Evolutionary conservation across 2,113 vertebrate genomes (phyloP).

Genomic region (Dasypus novemcinctus): DNA sequence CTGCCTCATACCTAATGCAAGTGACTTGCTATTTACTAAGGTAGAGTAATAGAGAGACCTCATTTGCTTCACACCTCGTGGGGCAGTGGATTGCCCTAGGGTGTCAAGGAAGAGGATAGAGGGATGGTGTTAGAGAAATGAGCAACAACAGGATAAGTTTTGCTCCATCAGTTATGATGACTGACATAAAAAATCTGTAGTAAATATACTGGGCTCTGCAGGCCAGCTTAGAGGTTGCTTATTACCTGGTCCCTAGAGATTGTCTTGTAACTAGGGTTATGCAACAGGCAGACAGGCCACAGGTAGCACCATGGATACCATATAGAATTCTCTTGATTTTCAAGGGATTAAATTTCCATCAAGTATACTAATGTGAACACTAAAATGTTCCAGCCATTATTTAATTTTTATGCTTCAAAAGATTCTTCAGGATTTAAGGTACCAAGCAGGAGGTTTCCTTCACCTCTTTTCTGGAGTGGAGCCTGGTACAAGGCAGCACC

Average conservation of each 20-base stretch:
- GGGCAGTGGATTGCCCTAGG: not conserved
- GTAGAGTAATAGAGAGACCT: not conserved
- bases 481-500: not conserved
- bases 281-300: not conserved
- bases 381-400: not conserved
- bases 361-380: not conserved
- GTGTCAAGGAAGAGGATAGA: not conserved
- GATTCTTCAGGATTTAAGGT: not conserved
- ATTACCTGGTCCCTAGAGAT: not conserved
- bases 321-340: not conserved
- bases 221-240: not conserved
- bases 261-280: not conserved
- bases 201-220: not conserved
- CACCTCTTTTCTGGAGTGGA: not conserved
- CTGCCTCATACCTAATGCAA: not conserved
- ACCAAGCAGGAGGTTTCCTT: not conserved
- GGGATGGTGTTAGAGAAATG: not conserved
- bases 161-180: not conserved
- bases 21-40: not conserved
- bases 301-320: not conserved
- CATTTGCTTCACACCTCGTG: not conserved
- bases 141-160: not conserved
- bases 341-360: not conserved
- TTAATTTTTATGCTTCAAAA: slow-evolving; percentile 3
- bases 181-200: not conserved